A percentile compares a stretch with the other conserved stretches of the same genome.
Conservation (phyloP, 2,113 vertebrate species). For the Peromyscus polionotus region DNA sequence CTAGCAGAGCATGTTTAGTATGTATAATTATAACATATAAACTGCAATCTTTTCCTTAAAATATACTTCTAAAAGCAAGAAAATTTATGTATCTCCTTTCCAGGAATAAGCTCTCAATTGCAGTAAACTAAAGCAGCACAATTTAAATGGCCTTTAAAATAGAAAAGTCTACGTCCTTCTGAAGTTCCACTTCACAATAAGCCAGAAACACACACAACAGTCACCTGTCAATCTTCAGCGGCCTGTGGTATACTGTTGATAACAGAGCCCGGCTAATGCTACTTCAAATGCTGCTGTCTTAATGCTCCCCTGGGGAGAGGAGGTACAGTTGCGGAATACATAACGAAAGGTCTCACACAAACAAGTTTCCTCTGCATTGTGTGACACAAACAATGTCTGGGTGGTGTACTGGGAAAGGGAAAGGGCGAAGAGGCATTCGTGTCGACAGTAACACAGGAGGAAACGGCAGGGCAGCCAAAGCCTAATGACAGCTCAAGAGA, state of each 20-base stretch:
- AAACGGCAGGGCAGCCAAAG: constrained; percentile 43
- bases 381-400: constrained; percentile 81
- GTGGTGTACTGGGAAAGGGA: constrained; percentile 72
- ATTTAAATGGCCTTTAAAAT: constrained; percentile 28
- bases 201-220: constrained; percentile 52
- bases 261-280: constrained; percentile 42
- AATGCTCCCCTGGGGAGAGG: constrained; percentile 56
- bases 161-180: not conserved
- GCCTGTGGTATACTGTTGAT: constrained; percentile 58
- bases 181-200: constrained; percentile 33
- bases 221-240: constrained; percentile 29
- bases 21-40: not conserved
- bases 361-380: constrained; percentile 81
- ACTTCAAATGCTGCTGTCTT: constrained; percentile 67
- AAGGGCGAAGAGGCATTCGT: constrained; percentile 64
- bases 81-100: constrained; percentile 40
- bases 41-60: not conserved
- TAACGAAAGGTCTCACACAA: constrained; percentile 72
- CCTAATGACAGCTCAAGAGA: not conserved
- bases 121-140: not conserved
- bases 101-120: constrained; percentile 4
- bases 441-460: constrained; percentile 49
- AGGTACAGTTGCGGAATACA: constrained; percentile 49
- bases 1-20: not conserved
- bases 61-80: constrained; percentile 9